These are phyloP conservation scores for Ictalurus punctatus DNA, from an alignment of 2,113 vertebrate species.

Conservation along the genomic window DNA sequence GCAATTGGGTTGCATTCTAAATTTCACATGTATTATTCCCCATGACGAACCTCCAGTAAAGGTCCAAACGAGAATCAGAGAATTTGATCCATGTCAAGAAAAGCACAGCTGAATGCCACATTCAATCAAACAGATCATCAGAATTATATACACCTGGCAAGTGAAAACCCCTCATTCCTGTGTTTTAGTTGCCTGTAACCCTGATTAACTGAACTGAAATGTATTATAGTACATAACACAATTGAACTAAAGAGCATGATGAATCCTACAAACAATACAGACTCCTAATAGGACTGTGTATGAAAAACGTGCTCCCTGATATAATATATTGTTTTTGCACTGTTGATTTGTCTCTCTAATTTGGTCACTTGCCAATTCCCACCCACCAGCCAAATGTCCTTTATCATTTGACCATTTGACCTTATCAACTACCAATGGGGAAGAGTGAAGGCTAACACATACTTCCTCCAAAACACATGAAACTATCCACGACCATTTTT, in stretches of 20 bases:
- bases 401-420: not conserved
- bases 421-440: not conserved
- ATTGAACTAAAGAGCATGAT: not conserved
- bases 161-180: not conserved
- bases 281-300: not conserved
- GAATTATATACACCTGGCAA: not conserved
- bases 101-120: not conserved
- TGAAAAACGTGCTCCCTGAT: not conserved
- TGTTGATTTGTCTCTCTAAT: not conserved
- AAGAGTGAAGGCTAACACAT: not conserved
- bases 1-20: not conserved
- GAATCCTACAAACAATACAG: not conserved
- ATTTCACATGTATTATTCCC: not conserved
- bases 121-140: not conserved
- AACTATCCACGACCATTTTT: not conserved
- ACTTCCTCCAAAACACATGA: not conserved
- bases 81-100: conserved; percentile 8
- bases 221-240: not conserved
- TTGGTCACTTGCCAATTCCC: not conserved
- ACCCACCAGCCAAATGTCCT: not conserved
- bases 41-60: not conserved
- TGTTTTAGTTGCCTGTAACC: not conserved
- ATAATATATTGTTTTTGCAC: not conserved
- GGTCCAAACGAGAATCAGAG: not conserved
- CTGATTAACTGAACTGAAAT: not conserved